phyloP scores from a whole-genome alignment of 2,797 vertebrate species.

The Labeo calbasu region DNA sequence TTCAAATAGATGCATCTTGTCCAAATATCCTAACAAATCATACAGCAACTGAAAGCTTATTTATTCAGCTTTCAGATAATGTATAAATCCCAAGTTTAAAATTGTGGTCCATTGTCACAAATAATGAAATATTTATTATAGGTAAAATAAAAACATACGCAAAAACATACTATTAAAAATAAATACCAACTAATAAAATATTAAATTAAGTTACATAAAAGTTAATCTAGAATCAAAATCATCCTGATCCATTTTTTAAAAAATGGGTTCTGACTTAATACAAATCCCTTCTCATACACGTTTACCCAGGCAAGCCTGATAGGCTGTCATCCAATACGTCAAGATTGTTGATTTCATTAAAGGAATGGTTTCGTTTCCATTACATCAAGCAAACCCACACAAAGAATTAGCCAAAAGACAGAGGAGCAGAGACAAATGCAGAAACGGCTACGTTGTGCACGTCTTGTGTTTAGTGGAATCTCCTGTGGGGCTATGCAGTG shows the following conservation, averaged over 20 bases:
- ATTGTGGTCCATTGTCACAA: too few relatives aligned
- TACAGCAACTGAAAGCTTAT: too few relatives aligned
- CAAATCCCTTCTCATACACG: neutral
- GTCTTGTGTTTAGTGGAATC: slow-evolving; percentile 41
- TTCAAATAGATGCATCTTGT: too few relatives aligned
- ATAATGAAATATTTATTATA: neutral
- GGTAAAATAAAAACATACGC: neutral
- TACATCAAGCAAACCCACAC: slow-evolving; percentile 25
- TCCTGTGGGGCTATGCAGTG: slow-evolving; percentile 40
- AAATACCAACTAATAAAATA: neutral
- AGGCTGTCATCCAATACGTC: slow-evolving; percentile 21
- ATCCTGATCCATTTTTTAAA: neutral
- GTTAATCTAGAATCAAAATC: neutral
- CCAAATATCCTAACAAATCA: too few relatives aligned
- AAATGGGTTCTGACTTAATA: neutral
- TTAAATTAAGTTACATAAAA: neutral
- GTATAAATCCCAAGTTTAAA: too few relatives aligned
- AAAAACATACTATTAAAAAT: neutral
- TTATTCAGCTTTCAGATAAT: too few relatives aligned
- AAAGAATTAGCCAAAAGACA: slow-evolving; percentile 31
- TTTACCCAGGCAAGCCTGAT: neutral
- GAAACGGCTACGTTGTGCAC: neutral
- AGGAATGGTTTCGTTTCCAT: slow-evolving; percentile 24
- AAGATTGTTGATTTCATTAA: slow-evolving; percentile 10
- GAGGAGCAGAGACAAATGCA: neutral